Base-by-base conservation (phyloP, 2,113 vertebrate species). In the Halcyon senegalensis region DNA sequence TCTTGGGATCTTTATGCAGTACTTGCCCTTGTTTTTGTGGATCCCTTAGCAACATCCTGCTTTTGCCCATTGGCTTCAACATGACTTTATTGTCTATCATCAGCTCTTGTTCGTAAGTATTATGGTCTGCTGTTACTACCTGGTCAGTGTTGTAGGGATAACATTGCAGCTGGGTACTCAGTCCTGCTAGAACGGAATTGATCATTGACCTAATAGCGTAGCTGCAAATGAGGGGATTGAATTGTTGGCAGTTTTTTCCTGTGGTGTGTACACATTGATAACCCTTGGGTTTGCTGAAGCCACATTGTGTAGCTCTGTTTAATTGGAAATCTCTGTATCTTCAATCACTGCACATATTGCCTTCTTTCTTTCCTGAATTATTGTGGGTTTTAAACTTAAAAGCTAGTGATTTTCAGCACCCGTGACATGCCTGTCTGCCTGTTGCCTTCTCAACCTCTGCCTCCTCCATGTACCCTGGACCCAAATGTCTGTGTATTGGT, bases 161-260 rank as follows among this genome's bases (percentile, higher is more conserved):
- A 51, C 77, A 43, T 39, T 94, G 87, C 77, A 91, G 56, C 87
- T 78, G 89, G 76, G 73, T 92, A 1, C n/a, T 94, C 80, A 87
- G 1, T 84, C 69, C 80, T 92, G 77, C 76, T 89, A 80, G 56
- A 95, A 82, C 69, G 87, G 69, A 94, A 78, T 37, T 86, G 94
- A 66, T 75, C 73, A 78, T 84, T 94, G 95, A 92, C 80, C 80
- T 72, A 56, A 91, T 20, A 84, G 73, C 0, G 0, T 10, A 53
- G 28, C 69, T 94, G 91, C 91, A 84, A 91, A 4, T 1, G 0
- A 28, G 33, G 62, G 82, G 95, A 93, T 84, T 78, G 93, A 94
- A 39, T 75, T 78, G 73, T 72, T 89, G 93, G 74, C 94, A 94
- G 84, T 35, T 91, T 93, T 84, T 92, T 94, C 53, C 84, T 64